Conservation (phyloP, 2,113 vertebrate species). For the Hemiscyllium ocellatum region DNA sequence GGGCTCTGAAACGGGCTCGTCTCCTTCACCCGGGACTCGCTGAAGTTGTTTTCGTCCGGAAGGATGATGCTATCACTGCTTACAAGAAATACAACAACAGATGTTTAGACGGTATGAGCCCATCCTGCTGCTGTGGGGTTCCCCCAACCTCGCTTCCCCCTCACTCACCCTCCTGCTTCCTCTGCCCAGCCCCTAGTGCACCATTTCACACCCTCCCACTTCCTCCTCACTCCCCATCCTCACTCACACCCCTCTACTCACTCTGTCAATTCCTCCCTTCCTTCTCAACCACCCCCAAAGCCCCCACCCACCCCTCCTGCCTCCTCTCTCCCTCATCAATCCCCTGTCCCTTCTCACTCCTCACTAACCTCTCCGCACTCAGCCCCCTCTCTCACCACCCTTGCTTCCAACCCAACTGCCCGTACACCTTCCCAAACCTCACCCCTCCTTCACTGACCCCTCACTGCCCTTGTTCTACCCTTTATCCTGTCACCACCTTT, state of each 20-base stretch:
- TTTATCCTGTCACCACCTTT: neutral
- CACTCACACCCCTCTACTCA: neutral
- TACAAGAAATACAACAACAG: conserved; percentile 98
- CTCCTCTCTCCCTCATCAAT: neutral
- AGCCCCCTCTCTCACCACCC: too few relatives aligned
- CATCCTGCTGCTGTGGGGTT: neutral
- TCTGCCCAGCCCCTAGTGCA: too few relatives aligned
- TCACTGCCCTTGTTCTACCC: neutral
- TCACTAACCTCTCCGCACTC: too few relatives aligned
- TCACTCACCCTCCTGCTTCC: neutral
- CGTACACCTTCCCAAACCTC: neutral
- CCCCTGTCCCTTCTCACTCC: neutral
- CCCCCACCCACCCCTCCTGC: neutral
- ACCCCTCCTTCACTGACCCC: too few relatives aligned
- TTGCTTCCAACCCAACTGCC: neutral
- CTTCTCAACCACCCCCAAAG: too few relatives aligned
- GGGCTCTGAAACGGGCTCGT: conserved; percentile 86
- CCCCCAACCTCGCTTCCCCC: too few relatives aligned
- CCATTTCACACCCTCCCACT: too few relatives aligned
- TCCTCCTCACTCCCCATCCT: too few relatives aligned
- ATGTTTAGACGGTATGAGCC: conserved; percentile 78
- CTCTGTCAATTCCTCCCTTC: too few relatives aligned
- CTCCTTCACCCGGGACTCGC: conserved; percentile 86
- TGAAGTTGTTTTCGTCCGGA: conserved; percentile 94
- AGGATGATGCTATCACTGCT: conserved; percentile 88